Conservation (phyloP, 1,140 invertebrate genomes). For the Camponotus floridanus region DNA sequence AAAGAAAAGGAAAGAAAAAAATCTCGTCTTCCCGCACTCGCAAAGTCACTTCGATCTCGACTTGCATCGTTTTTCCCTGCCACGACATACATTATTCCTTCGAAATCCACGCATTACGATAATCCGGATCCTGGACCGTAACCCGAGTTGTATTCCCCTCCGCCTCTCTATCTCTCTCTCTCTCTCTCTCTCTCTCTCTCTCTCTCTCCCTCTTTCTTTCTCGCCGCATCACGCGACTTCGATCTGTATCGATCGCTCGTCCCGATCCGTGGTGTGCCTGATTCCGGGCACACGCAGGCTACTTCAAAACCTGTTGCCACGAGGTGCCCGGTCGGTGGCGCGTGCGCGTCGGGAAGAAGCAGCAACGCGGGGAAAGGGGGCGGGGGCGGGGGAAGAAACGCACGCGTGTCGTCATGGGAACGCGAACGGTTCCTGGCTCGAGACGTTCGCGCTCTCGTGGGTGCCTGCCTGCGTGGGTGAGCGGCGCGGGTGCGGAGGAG, state of each 20-base stretch:
- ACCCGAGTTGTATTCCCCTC: not conserved
- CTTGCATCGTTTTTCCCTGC: not conserved
- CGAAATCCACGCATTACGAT: slow-evolving; percentile 24
- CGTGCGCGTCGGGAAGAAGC: slow-evolving; percentile 67
- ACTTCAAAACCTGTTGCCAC: slow-evolving; percentile 78
- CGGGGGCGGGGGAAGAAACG: slow-evolving; percentile 46
- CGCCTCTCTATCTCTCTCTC: not conserved
- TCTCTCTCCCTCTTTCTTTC: not conserved
- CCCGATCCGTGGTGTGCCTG: slow-evolving; percentile 2
- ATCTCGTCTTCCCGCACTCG: not conserved
- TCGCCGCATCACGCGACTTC: too few species aligned
- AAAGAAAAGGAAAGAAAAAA: not conserved
- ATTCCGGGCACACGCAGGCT: slow-evolving; percentile 51
- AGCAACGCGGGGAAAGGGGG: not conserved
- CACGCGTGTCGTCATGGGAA: slow-evolving; percentile 80
- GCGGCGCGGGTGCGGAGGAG: slow-evolving; percentile 54
- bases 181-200: not conserved
- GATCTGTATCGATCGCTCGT: slow-evolving; percentile 58
- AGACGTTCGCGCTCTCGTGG: slow-evolving; percentile 29
- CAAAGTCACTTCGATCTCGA: slow-evolving; percentile 20
- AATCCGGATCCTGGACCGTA: slow-evolving; percentile 6
- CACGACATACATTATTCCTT: slow-evolving; percentile 31
- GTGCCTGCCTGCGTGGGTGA: slow-evolving; percentile 49
- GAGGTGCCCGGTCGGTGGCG: slow-evolving; percentile 59
- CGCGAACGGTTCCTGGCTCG: slow-evolving; percentile 72